phyloP scores from a whole-genome alignment of 2,113 vertebrate species.

The Dromiciops gliroides region DNA sequence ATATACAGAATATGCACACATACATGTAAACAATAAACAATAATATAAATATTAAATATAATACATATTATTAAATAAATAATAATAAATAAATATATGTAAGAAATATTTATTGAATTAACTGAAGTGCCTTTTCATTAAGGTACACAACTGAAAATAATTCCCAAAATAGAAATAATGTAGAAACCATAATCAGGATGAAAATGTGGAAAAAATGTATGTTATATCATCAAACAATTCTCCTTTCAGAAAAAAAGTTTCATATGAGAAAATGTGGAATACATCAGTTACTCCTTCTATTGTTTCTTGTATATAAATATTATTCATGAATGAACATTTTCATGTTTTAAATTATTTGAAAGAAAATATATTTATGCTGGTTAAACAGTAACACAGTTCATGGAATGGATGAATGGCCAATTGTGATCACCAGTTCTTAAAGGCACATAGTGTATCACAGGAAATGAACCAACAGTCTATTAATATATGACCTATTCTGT shows the following conservation, averaged over 20 bases:
- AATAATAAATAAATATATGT: no score
- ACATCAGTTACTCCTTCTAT: background rate
- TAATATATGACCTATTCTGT: background rate
- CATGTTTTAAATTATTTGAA: constrained; percentile 59
- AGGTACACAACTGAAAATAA: background rate
- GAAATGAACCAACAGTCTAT: constrained; percentile 39
- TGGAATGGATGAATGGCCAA: constrained; percentile 37
- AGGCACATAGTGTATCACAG: constrained; percentile 2
- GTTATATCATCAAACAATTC: background rate
- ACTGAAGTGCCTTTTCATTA: background rate
- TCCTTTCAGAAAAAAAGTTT: background rate
- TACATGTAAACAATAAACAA: no score
- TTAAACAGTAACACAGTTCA: constrained; percentile 23
- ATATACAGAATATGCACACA: no score
- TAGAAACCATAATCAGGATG: background rate
- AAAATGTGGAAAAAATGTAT: background rate
- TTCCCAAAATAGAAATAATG: background rate
- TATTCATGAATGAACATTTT: constrained; percentile 43
- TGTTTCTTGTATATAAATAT: constrained; percentile 21
- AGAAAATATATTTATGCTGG: constrained; percentile 44
- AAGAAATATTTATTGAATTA: background rate
- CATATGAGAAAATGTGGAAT: constrained; percentile 21
- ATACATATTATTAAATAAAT: no score
- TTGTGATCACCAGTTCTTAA: constrained; percentile 25
- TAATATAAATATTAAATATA: no score